A percentile compares a stretch with the other conserved stretches of the same genome.
Conservation (phyloP, 2,113 vertebrate species). For the Lates calcarifer region DNA sequence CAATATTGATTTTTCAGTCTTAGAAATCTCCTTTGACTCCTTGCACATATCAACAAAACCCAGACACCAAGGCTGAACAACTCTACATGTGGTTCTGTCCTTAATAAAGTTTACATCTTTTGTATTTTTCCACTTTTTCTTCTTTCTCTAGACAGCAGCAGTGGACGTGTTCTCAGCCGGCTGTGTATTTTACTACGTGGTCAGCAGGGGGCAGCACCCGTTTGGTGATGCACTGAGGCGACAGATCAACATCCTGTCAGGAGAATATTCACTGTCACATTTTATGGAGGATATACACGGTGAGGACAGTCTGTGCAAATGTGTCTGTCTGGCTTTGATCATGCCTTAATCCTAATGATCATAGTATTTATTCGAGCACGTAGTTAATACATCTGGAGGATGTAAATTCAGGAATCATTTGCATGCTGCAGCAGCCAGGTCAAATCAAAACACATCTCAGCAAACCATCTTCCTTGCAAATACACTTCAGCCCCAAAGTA, state of each 20-base stretch:
- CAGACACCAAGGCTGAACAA: neutral
- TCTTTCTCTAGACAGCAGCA: conserved; percentile 86
- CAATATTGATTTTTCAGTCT: neutral
- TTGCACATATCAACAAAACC: neutral
- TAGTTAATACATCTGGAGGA: no score
- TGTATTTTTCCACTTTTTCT: neutral
- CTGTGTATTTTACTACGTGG: conserved; percentile 94
- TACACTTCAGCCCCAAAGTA: neutral
- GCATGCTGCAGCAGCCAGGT: neutral
- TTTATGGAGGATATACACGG: conserved; percentile 91
- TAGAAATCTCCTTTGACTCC: neutral
- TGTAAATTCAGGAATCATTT: neutral
- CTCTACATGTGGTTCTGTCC: neutral
- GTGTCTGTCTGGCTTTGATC: neutral
- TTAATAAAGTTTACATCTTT: neutral
- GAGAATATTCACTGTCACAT: conserved; percentile 86
- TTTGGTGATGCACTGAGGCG: conserved; percentile 91
- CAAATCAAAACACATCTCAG: neutral
- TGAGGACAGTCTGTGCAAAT: conserved; percentile 70
- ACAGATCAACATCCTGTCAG: conserved; percentile 94
- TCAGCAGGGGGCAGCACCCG: conserved; percentile 92
- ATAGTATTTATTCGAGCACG: neutral
- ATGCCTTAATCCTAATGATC: neutral
- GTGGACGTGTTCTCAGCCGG: conserved; percentile 98
- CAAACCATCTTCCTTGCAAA: neutral